Conservation (phyloP, 2,888 invertebrate species). For the Hirtodrosophila duncani region DNA sequence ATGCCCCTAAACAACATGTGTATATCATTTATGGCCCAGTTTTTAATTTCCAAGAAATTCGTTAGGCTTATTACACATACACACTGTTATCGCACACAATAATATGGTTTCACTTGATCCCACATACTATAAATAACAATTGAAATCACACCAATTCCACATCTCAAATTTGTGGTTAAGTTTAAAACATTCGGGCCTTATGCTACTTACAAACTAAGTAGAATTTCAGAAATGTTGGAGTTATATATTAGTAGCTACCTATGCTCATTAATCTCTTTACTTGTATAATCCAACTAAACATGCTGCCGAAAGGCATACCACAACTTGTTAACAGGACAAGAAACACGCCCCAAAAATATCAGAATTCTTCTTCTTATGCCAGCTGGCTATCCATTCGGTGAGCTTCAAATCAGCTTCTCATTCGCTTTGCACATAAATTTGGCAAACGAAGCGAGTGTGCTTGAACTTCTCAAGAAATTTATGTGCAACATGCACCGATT, state of each 20-base stretch:
- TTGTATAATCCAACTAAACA: conserved; percentile 2
- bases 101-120: too few species aligned
- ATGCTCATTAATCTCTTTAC: too few species aligned
- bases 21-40: too few species aligned
- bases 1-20: too few species aligned
- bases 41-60: too few species aligned
- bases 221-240: too few species aligned
- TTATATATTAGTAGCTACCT: too few species aligned
- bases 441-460: conserved; percentile 51
- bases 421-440: conserved; percentile 61
- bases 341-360: conserved; percentile 59
- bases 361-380: too few species aligned
- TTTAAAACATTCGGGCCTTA: too few species aligned
- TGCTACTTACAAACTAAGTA: too few species aligned
- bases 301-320: conserved; percentile 30
- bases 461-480: conserved; percentile 66
- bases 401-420: conserved; percentile 20
- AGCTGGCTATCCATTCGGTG: too few species aligned
- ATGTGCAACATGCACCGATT: conserved; percentile 65
- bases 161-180: too few species aligned
- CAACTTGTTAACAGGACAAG: conserved; percentile 60
- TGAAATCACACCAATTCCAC: neutral
- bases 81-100: conserved; percentile 20
- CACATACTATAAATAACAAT: neutral
- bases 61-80: conserved; percentile 29